Base-by-base conservation (phyloP, 2,888 invertebrate species). In the Slavum lentiscoides region DNA sequence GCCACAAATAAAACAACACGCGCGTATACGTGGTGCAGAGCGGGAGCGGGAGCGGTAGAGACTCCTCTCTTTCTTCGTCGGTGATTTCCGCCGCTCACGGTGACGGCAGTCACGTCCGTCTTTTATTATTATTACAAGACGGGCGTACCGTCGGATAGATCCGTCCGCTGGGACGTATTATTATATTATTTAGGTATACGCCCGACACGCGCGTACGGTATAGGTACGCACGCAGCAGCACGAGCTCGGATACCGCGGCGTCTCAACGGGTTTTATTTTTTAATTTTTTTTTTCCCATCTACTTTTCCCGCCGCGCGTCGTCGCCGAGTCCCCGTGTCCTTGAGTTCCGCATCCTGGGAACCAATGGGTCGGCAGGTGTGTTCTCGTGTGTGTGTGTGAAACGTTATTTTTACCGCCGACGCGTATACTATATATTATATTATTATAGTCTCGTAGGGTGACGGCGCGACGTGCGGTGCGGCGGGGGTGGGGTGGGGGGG, bases 281-380 rank as follows among this genome's bases (percentile, higher is more conserved):
- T 21, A 61, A 17, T 49, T 49, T 49, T 9, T 49, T 49, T 11
- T 11, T 49, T 49, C 7, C 7, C 39, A 19, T n/a, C n/a, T 30
- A 13, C n/a, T 49, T 21, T 49, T 23, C 30, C 59, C 59, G 66
- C 67, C 58, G 66, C 39, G 23, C 73, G 59, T n/a, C n/a, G n/a
- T n/a, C n/a, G n/a, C n/a, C n/a, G n/a, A n/a, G n/a, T n/a, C n/a
- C n/a, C n/a, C 73, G 62, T 53, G 43, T 64, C 62, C 74, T 74
- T 74, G 64, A 59, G 61, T 9, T 21, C 43, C 75, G 9, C 75
- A 76, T 76, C 68, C 70, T 80, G 77, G 55, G 77, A 80, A 80
- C 77, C 77, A 80, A 80, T 80, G 77, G 55, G 62, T 9, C 76
- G 76, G 53, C 77, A 80, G 77, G 70, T 80, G 77, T 80, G 69